Evolutionary conservation across 1,140 invertebrate genomes (phyloP), one percentile per base, ranked within the genome.

Genomic region (Daktulosphaira vitifoliae): DNA sequence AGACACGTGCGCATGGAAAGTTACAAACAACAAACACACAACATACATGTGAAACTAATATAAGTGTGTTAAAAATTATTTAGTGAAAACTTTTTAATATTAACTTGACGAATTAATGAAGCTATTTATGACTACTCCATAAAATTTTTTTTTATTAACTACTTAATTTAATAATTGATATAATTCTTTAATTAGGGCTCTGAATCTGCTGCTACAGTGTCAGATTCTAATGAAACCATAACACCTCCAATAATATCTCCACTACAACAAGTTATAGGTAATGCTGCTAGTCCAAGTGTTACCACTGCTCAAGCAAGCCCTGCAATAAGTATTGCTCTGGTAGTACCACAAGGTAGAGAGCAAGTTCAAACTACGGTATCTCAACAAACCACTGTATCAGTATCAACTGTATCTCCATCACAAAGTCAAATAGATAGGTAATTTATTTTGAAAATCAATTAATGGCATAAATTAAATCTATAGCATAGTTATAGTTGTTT

Each of bases 391-490:
- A 62, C 56, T 3, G 56, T 62, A 8, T 62, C 56, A 25, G 56
- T 62, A 33, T 62, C 56, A 33, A 62, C 56, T 4, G 56, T 62
- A 4, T 62, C 56, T 62, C 56, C 56, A 29, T 62, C 56, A 33
- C 56, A 62, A 62, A 62, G 56, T 48, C 56, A 62, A 62, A 37
- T 62, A 20, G 56, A 62, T 18, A 62, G 56, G 56, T 62, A 39
- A 62, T 33, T 6, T 33, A n/a, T 33, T 33, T 33, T 33, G 11
- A 33, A 5, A 33, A 11, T 33, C 29, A 5, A 33, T 33, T 11
- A 33, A 6, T n/a, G n/a, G n/a, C n/a, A n/a, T n/a, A n/a, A n/a
- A n/a, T n/a, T n/a, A n/a, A n/a, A n/a, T n/a, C n/a, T n/a, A n/a
- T n/a, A n/a, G n/a, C n/a, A n/a, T n/a, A n/a, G n/a, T n/a, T n/a